These are phyloP conservation scores for Protobothrops mucrosquamatus DNA, from an alignment of 2,113 vertebrate species.

Conservation along the genomic window DNA sequence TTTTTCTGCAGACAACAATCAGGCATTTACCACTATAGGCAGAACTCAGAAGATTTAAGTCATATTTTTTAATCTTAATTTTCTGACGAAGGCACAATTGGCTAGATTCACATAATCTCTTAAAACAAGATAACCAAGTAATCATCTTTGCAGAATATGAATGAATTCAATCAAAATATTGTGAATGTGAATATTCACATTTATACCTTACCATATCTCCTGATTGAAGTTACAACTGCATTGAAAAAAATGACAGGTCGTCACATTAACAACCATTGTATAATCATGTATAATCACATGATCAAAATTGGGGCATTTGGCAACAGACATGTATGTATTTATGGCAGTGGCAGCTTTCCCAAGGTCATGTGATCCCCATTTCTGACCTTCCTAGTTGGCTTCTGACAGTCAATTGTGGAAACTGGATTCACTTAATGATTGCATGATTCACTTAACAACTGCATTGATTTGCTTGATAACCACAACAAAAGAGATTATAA, in stretches of 20 bases:
- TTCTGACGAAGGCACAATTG: neutral
- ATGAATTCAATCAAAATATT: neutral
- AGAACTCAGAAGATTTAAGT: neutral
- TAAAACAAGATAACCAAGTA: neutral
- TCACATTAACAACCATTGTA: neutral
- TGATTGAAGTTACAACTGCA: neutral
- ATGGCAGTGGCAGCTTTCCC: neutral
- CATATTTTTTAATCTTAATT: neutral
- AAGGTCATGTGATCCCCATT: neutral
- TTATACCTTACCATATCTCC: neutral
- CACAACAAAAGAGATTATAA: too few species aligned
- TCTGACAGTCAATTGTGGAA: neutral
- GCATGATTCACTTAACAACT: neutral
- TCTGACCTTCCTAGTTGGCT: neutral
- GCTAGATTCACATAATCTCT: neutral
- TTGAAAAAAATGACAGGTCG: neutral
- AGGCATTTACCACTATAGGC: neutral
- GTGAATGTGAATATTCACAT: neutral
- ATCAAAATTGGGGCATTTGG: neutral
- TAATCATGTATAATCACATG: neutral
- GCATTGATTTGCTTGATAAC: neutral
- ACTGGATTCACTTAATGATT: neutral
- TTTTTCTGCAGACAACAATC: neutral
- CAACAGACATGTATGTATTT: neutral
- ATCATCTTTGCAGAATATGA: neutral